Evolutionary conservation across 2,113 vertebrate species (phyloP), one percentile per base, ranked within the genome.

Genomic region (Onychostoma macrolepis): DNA sequence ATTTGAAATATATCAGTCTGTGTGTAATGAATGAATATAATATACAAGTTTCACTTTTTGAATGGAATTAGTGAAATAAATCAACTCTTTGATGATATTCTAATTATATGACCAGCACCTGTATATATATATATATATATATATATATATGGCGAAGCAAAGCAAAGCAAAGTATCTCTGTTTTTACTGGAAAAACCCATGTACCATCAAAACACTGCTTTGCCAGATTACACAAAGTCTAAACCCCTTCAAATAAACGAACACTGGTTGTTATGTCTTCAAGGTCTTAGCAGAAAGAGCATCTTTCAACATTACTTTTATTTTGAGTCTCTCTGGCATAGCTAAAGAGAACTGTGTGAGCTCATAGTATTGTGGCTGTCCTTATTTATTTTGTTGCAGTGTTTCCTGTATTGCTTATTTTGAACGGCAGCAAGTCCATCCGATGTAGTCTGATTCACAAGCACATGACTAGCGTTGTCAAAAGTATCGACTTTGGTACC

Each of bases 101-200:
- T n/a, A n/a, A n/a, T n/a, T n/a, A n/a, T n/a, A n/a, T n/a, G n/a
- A n/a, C n/a, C n/a, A n/a, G n/a, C n/a, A n/a, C n/a, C n/a, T n/a
- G n/a, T n/a, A n/a, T n/a, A n/a, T n/a, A n/a, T n/a, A n/a, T n/a
- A n/a, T n/a, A n/a, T n/a, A n/a, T n/a, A n/a, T n/a, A n/a, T n/a
- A n/a, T n/a, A n/a, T n/a, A n/a, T n/a, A n/a, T n/a, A n/a, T n/a
- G n/a, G n/a, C n/a, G n/a, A n/a, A n/a, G n/a, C n/a, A n/a, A n/a
- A n/a, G n/a, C n/a, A n/a, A n/a, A n/a, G n/a, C 53, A 80, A 80
- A 26, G 80, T 81, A n/a, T 65, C 36, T 80, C n/a, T 83, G 9
- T 71, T 71, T 71, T 83, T 71, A 71, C 80, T 83, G 80, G 80
- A 71, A 83, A 83, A 83, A 43, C 48, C 26, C 19, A 69, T 0